These are phyloP conservation scores for Lepidurus couesii DNA, from an alignment of 1,140 invertebrate genomes.

Conservation along the genomic window DNA sequence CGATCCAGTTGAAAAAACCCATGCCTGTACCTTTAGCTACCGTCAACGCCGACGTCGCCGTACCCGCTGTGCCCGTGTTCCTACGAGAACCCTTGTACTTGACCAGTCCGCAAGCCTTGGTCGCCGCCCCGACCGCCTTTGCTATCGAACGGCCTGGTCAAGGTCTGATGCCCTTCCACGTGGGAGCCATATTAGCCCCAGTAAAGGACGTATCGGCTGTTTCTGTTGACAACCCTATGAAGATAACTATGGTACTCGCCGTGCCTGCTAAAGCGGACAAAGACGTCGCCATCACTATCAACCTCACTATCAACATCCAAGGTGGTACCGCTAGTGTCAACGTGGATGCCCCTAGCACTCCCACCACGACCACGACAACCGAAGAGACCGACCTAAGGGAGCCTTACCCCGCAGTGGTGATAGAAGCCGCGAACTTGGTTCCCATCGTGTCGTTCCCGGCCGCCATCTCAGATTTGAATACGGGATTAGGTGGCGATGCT, in stretches of 20 bases:
- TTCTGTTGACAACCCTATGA: not conserved
- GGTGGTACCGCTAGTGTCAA: not conserved
- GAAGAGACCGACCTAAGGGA: not conserved
- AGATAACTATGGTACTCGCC: not conserved
- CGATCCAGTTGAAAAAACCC: not conserved
- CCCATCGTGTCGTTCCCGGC: conserved; percentile 3
- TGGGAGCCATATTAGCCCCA: not conserved
- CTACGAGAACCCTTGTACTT: not conserved
- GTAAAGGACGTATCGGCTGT: not conserved
- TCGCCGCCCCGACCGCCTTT: not conserved
- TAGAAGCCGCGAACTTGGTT: not conserved
- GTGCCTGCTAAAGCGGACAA: not conserved
- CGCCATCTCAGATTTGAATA: not conserved
- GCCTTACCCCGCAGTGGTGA: not conserved
- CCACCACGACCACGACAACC: not conserved
- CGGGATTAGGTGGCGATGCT: not conserved
- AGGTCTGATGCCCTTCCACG: conserved; percentile 7
- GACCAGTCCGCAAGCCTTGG: not conserved
- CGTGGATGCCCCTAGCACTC: not conserved
- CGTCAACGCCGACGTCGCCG: not conserved
- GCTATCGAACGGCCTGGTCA: not conserved
- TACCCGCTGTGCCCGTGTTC: not conserved
- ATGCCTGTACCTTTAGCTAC: not conserved
- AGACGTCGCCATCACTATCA: not conserved
- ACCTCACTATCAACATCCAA: not conserved